Evolutionary conservation across 2,888 invertebrate species (phyloP).

Genomic region (Creontiades dilutus): DNA sequence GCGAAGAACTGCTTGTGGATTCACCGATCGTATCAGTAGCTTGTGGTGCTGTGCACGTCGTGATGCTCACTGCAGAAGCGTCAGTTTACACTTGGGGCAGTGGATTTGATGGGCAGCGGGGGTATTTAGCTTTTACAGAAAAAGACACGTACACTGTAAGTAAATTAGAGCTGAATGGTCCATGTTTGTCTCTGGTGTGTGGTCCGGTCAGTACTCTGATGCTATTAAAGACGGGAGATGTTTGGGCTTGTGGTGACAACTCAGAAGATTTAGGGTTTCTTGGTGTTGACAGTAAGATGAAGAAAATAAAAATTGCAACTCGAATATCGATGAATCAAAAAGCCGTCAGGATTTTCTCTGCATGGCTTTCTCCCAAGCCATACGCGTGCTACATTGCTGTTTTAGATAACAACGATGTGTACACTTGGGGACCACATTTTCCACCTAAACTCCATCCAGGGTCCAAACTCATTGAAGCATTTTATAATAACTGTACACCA

Average conservation of each 20-base stretch:
- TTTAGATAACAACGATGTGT: background rate
- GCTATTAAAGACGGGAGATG: background rate
- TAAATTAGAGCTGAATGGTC: background rate
- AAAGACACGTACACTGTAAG: background rate
- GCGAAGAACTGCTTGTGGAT: constrained; percentile 17
- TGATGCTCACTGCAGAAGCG: background rate
- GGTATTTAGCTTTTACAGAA: background rate
- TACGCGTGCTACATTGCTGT: background rate
- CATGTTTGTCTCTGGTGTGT: background rate
- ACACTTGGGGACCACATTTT: constrained; percentile 34
- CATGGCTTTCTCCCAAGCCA: constrained; percentile 34
- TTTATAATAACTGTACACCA: constrained; percentile 24
- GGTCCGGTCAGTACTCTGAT: constrained; percentile 48
- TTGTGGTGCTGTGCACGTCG: constrained; percentile 49
- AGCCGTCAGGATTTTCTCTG: background rate
- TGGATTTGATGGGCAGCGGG: constrained; percentile 42
- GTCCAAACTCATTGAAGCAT: background rate
- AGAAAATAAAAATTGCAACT: background rate
- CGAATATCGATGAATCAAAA: constrained; percentile 16
- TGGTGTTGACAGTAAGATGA: background rate
- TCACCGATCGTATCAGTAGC: background rate
- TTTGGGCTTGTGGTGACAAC: constrained; percentile 40
- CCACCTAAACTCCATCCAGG: background rate
- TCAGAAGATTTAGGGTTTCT: constrained; percentile 12
- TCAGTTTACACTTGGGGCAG: constrained; percentile 37